Evolutionary conservation across 2,113 vertebrate species (phyloP).

Genomic region (Grammomys surdaster): DNA sequence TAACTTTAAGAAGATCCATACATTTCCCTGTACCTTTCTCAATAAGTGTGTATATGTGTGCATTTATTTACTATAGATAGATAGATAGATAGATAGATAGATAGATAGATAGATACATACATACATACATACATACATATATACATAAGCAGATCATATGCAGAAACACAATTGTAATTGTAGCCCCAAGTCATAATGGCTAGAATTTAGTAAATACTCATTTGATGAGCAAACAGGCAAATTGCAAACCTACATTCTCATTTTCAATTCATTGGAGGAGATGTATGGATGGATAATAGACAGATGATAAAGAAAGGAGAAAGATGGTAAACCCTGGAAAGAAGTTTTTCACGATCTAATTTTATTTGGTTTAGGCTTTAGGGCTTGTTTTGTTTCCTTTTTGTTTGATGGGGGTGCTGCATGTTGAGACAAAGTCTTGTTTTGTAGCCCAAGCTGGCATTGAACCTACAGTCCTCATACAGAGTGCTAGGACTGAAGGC

Average conservation of each 20-base stretch:
- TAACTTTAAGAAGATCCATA: neutral
- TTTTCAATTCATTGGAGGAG: neutral
- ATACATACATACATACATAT: too few species aligned
- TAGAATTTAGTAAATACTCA: neutral
- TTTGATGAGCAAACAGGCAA: conserved; percentile 1
- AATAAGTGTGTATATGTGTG: neutral
- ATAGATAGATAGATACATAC: neutral
- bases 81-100: neutral
- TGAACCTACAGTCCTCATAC: neutral
- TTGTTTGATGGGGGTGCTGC: neutral
- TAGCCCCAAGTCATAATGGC: neutral
- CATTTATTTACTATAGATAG: neutral
- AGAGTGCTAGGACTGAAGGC: neutral
- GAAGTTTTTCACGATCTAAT: neutral
- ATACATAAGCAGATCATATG: neutral
- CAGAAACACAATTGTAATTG: neutral
- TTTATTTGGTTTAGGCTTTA: neutral
- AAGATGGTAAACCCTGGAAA: neutral
- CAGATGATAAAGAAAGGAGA: neutral
- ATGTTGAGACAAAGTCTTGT: neutral
- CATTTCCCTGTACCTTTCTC: neutral
- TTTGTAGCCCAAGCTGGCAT: neutral
- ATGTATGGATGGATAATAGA: neutral
- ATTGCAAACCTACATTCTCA: conserved; percentile 28
- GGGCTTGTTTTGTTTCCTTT: neutral